Conservation (phyloP, 2,797 vertebrate genomes). For the Brotula barbata region DNA sequence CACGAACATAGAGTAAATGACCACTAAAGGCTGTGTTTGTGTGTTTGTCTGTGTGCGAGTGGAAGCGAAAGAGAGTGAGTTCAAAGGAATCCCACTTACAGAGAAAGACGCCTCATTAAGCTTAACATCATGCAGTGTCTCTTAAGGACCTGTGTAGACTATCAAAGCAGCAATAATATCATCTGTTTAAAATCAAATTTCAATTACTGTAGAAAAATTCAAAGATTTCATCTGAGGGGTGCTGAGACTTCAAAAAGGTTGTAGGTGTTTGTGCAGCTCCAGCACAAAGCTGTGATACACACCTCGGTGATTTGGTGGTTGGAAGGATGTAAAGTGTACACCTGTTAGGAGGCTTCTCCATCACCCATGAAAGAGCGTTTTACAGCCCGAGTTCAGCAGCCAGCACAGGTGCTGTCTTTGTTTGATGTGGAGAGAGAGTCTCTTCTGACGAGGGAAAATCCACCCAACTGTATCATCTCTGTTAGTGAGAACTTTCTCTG, state of each 20-base stretch:
- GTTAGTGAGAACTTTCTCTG: slow-evolving; percentile 37
- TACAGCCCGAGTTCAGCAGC: slow-evolving; percentile 52
- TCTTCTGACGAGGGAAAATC: slow-evolving; percentile 50
- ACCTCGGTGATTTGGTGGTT: slow-evolving; percentile 37
- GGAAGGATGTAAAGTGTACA: slow-evolving; percentile 44
- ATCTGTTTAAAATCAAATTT: neutral
- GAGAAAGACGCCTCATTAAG: neutral
- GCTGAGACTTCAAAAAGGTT: slow-evolving; percentile 18
- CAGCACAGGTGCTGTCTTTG: slow-evolving; percentile 48
- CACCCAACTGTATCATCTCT: slow-evolving; percentile 49
- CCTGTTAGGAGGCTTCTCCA: slow-evolving; percentile 45
- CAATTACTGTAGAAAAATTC: neutral
- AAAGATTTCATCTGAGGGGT: slow-evolving; percentile 1
- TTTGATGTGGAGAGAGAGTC: slow-evolving; percentile 56
- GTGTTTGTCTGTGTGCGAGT: too few species aligned
- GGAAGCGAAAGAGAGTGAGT: neutral
- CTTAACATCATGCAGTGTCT: neutral
- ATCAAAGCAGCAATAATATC: slow-evolving; percentile 5
- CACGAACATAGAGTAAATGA: neutral
- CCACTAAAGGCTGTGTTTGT: too few species aligned
- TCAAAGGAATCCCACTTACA: slow-evolving; percentile 13
- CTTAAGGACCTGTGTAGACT: slow-evolving; percentile 2
- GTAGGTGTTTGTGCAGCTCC: slow-evolving; percentile 19
- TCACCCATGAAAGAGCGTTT: slow-evolving; percentile 44
- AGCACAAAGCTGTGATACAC: slow-evolving; percentile 45